phyloP scores from a whole-genome alignment of 2,113 vertebrate genomes.

The Caracal caracal region DNA sequence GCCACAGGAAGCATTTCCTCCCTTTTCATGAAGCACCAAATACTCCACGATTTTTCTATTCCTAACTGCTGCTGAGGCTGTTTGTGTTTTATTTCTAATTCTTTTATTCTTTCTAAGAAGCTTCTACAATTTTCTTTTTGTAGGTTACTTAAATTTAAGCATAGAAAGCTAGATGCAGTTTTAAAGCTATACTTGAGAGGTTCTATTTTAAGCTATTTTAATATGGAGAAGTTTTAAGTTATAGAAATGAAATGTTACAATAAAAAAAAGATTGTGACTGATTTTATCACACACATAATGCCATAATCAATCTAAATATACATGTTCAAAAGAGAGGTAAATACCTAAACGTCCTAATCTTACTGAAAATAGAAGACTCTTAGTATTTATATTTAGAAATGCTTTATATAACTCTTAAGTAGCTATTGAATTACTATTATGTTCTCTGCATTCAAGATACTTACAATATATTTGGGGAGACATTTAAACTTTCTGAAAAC shows the following conservation, averaged over 20 bases:
- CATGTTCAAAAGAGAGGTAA: neutral
- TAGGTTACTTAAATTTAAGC: constrained; percentile 50
- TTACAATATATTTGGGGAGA: neutral
- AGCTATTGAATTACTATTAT: neutral
- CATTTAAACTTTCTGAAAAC: constrained; percentile 18
- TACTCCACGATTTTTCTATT: neutral
- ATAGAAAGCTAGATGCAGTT: constrained; percentile 5
- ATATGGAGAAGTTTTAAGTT: constrained; percentile 40
- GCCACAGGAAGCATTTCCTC: neutral
- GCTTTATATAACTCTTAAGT: neutral
- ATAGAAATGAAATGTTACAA: neutral
- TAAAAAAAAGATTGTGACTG: constrained; percentile 11
- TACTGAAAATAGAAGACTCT: constrained; percentile 13
- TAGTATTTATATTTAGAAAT: constrained; percentile 14
- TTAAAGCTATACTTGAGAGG: constrained; percentile 45
- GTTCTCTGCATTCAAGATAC: neutral
- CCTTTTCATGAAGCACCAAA: neutral
- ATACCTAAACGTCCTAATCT: neutral
- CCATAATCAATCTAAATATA: constrained; percentile 13
- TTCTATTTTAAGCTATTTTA: constrained; percentile 57
- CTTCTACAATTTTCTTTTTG: neutral
- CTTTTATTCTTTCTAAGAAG: constrained; percentile 38
- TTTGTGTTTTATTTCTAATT: constrained; percentile 44
- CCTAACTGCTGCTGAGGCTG: neutral
- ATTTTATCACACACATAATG: constrained; percentile 52